Evolutionary conservation across 2,113 vertebrate genomes (phyloP).

Genomic region (Phoxinus phoxinus): DNA sequence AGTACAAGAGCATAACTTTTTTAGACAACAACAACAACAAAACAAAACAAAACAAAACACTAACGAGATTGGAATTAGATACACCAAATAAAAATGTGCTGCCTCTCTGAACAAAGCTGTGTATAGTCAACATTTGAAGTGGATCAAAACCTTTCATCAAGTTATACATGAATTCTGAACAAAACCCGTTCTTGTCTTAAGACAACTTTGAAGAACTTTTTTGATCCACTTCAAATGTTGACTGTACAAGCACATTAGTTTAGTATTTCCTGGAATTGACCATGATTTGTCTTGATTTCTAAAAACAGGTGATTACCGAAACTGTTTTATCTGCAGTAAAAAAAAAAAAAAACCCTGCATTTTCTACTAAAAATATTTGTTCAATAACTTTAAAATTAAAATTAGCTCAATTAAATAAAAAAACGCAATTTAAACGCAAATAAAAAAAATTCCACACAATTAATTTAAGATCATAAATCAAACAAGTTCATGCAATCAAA

Average conservation of each 20-base stretch:
- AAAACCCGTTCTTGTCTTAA: too few relatives aligned
- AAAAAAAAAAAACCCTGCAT: background rate
- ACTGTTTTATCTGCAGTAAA: background rate
- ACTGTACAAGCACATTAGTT: background rate
- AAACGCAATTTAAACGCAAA: too few relatives aligned
- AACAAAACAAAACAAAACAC: background rate
- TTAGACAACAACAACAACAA: background rate
- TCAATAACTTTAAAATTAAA: too few relatives aligned
- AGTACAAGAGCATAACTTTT: background rate
- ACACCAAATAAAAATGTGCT: background rate
- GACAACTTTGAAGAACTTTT: too few relatives aligned
- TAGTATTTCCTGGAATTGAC: background rate
- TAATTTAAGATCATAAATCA: too few relatives aligned
- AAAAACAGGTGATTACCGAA: background rate
- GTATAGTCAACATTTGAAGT: background rate
- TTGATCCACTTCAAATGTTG: background rate
- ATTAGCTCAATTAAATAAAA: too few relatives aligned
- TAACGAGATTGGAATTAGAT: background rate
- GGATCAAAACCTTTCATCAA: too few relatives aligned
- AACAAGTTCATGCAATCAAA: too few relatives aligned
- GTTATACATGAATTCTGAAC: too few relatives aligned
- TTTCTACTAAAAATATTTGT: background rate
- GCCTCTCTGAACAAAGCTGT: background rate
- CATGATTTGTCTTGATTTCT: background rate
- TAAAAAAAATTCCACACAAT: too few relatives aligned